Conservation (phyloP, 2,797 vertebrate genomes). For the Syngnathus rostellatus region DNA sequence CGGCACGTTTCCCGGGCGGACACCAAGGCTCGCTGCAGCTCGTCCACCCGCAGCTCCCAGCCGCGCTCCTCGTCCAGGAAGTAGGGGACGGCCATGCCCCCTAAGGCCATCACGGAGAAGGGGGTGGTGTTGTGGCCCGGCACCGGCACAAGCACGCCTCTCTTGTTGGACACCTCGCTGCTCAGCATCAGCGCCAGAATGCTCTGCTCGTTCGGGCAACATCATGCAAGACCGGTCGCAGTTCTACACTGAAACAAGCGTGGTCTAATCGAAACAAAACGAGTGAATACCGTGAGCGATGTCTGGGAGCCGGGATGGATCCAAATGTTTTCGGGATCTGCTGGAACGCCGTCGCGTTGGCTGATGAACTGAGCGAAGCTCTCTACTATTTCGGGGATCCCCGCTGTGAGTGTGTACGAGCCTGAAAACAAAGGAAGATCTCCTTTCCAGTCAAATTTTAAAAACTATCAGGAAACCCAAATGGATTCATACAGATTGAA, state of each 20-base stretch:
- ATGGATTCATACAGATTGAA: background rate
- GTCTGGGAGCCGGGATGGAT: constrained; percentile 57
- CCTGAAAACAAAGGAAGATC: constrained; percentile 38
- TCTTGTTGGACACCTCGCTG: constrained; percentile 21
- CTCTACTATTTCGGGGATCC: constrained; percentile 33
- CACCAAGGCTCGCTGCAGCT: constrained; percentile 53
- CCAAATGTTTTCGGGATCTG: constrained; percentile 58
- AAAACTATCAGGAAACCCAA: background rate
- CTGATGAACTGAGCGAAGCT: constrained; percentile 57
- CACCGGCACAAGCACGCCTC: constrained; percentile 60
- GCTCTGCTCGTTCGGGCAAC: constrained; percentile 33
- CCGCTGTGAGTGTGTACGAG: constrained; percentile 41
- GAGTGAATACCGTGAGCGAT: constrained; percentile 49
- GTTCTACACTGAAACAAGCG: too few species aligned
- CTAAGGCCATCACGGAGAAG: constrained; percentile 23
- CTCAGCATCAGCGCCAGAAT: constrained; percentile 55
- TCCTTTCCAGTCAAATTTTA: too few species aligned
- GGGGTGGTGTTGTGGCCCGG: constrained; percentile 32
- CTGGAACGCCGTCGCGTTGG: constrained; percentile 56
- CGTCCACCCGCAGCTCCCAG: constrained; percentile 61
- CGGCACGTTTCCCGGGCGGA: constrained; percentile 50
- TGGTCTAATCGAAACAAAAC: background rate
- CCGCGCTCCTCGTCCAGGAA: constrained; percentile 61
- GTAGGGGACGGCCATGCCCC: constrained; percentile 56
- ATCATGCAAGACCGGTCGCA: too few species aligned